phyloP scores from a whole-genome alignment of 1,140 invertebrate genomes.

The Drosophila repleta region DNA sequence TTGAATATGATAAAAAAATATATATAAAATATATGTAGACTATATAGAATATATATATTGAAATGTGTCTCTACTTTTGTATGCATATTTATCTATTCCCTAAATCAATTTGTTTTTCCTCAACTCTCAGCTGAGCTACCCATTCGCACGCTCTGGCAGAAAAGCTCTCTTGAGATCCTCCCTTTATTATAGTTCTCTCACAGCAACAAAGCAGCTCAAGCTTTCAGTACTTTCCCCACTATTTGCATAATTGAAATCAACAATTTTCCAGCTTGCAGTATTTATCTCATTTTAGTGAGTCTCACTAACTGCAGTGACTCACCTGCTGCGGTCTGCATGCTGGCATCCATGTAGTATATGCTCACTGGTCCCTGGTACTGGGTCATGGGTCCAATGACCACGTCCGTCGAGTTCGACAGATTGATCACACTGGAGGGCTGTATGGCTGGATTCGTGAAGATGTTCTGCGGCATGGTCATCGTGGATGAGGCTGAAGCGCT shows the following conservation, averaged over 20 bases:
- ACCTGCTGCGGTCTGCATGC: constrained; percentile 72
- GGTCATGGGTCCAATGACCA: constrained; percentile 84
- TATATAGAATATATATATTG: no score
- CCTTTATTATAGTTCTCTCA: background rate
- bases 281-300: no score
- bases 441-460: constrained; percentile 65
- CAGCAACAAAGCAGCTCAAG: background rate
- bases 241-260: background rate
- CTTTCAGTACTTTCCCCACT: background rate
- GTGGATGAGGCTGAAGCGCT: constrained; percentile 31
- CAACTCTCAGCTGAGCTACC: no score
- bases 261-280: no score
- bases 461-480: constrained; percentile 52
- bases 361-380: constrained; percentile 84
- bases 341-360: constrained; percentile 83
- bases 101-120: no score
- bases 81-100: no score
- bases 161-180: background rate
- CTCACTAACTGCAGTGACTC: constrained; percentile 33
- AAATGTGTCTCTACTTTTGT: no score
- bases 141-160: no score
- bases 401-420: constrained; percentile 80
- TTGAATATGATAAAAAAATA: no score
- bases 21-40: no score
- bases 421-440: constrained; percentile 80